Evolutionary conservation across 2,113 vertebrate genomes (phyloP).

Genomic region (Alethe castanea): DNA sequence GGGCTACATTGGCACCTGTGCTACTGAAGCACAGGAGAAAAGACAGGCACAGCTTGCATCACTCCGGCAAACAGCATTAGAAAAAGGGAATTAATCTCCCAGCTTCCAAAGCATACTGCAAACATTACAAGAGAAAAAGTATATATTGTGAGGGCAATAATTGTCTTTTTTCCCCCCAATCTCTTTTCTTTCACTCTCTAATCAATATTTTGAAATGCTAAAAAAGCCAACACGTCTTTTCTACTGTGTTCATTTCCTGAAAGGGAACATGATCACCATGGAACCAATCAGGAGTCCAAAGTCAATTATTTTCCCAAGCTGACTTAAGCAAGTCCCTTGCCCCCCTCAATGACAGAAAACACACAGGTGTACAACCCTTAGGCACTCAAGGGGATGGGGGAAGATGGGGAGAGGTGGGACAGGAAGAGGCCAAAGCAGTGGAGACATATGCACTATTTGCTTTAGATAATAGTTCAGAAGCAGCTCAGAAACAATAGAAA

Average conservation of each 20-base stretch:
- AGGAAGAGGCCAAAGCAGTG: not conserved
- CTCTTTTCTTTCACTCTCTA: not conserved
- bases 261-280: not conserved
- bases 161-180: not conserved
- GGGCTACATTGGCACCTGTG: not conserved
- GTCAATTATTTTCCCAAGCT: not conserved
- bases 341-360: not conserved
- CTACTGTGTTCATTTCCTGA: not conserved
- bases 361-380: not conserved
- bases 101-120: not conserved
- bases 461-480: not conserved
- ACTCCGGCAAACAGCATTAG: not conserved
- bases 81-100: not conserved
- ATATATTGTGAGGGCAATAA: not conserved
- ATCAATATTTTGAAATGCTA: not conserved
- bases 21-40: not conserved
- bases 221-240: not conserved
- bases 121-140: not conserved
- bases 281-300: not conserved
- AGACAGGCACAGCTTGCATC: not conserved
- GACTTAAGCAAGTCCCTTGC: not conserved
- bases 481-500: slow-evolving; percentile 15
- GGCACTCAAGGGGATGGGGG: not conserved
- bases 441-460: not conserved
- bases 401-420: not conserved